These are phyloP conservation scores for Keiferia lycopersicella DNA, from an alignment of 2,888 invertebrate genomes.

Conservation along the genomic window DNA sequence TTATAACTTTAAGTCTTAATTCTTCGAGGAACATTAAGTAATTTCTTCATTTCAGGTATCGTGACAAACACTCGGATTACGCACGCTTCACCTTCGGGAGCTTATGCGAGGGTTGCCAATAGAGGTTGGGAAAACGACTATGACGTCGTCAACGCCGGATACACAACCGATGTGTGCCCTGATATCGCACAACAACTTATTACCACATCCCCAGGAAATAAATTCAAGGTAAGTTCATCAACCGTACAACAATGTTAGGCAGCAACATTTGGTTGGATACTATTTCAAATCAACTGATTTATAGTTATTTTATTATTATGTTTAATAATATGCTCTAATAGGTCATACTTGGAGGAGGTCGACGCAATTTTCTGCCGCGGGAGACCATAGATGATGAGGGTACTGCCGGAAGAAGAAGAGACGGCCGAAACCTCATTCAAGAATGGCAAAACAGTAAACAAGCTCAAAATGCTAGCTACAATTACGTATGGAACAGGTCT, in stretches of 20 bases:
- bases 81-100: conserved; percentile 88
- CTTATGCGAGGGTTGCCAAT: conserved; percentile 84
- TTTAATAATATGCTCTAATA: conserved; percentile 41
- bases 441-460: conserved; percentile 82
- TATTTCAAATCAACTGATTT: too few relatives aligned
- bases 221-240: conserved; percentile 80
- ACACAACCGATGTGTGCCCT: conserved; percentile 64
- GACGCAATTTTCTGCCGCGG: conserved; percentile 83
- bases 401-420: conserved; percentile 67
- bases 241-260: background rate
- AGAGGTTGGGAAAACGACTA: conserved; percentile 88
- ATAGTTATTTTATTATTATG: background rate
- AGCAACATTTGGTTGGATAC: background rate
- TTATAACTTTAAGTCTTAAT: background rate
- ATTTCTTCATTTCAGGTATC: conserved; percentile 66
- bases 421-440: conserved; percentile 84
- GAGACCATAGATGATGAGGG: conserved; percentile 77
- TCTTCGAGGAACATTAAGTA: too few relatives aligned
- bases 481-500: conserved; percentile 82
- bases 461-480: conserved; percentile 52
- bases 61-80: conserved; percentile 90
- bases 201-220: conserved; percentile 82
- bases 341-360: conserved; percentile 88
- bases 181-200: conserved; percentile 88
- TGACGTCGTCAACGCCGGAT: conserved; percentile 58